Evolutionary conservation across 2,888 invertebrate species (phyloP), one percentile per base, ranked within the genome.

Genomic region (Harpalus rubripes): DNA sequence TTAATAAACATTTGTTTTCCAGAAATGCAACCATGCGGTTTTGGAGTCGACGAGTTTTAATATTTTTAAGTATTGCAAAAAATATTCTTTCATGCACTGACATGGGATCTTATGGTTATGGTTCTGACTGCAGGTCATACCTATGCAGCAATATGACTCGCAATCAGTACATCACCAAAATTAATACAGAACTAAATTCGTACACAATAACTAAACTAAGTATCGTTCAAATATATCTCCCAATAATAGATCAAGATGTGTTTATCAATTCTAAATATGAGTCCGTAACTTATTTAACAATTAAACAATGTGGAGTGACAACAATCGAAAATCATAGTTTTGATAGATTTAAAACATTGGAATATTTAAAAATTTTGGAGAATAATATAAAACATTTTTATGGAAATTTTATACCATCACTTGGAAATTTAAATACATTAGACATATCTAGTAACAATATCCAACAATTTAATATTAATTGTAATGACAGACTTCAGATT

Each of bases 321-420:
- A 32, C n/a, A 12, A 68, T 68, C 41, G n/a, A 68, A 68, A n/a
- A 12, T n/a, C 26, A 39, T 6, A 68, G 68, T 15, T 68, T 68
- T n/a, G 15, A 68, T 12, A 6, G 1, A 32, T 68, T 68, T 6
- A 15, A 3, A n/a, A 1, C n/a, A 5, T 15, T 68, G 7, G 39
- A 15, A 12, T 68, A 68, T 68, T 68, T 68, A 32, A 1, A 39
- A 15, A 32, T 68, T 6, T 39, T 68, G 15, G 68, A 32, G 26
- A 68, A 68, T 15, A 39, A 68, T 32, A 6, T 32, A 32, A 32
- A 32, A 32, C 32, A 32, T 5, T 32, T 32, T 32, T 1, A 32
- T 32, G 32, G 32, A 32, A 32, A 32, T 32, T 32, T 32, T 32
- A 32, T 32, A 32, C 1, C 32, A 32, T 32, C 32, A 5, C 32